These are phyloP conservation scores for Ypsolopha scabrella DNA, from an alignment of 2,888 invertebrate species.

Conservation along the genomic window DNA sequence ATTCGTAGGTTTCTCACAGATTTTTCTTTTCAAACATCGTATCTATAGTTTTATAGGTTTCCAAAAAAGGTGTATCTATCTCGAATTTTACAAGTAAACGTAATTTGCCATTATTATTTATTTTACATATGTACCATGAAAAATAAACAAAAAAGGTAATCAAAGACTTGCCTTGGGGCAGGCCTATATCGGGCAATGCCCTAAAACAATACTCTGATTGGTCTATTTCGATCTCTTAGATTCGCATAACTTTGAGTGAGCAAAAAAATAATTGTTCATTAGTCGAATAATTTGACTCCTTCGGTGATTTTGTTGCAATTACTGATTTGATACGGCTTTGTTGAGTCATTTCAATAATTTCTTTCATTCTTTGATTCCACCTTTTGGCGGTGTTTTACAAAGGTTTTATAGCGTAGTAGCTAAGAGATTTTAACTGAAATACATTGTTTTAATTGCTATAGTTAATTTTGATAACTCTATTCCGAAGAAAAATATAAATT, in stretches of 20 bases:
- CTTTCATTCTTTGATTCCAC: not conserved
- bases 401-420: not conserved
- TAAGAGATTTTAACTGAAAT: not conserved
- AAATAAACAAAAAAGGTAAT: not conserved
- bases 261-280: not conserved
- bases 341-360: conserved; percentile 35
- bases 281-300: conserved; percentile 16
- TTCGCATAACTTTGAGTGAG: not conserved
- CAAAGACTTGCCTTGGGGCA: not conserved
- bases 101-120: no score
- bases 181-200: no score
- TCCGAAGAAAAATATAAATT: not conserved
- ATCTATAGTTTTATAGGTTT: no score
- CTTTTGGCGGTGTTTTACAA: not conserved
- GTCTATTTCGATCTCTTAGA: no score
- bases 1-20: no score
- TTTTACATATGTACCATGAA: no score
- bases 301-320: conserved; percentile 52
- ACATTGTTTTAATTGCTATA: not conserved
- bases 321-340: conserved; percentile 56
- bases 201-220: no score
- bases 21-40: no score
- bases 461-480: not conserved
- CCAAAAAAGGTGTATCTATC: no score
- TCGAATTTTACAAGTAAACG: no score